phyloP scores from a whole-genome alignment of 2,113 vertebrate genomes.

The Thamnaconus septentrionalis region DNA sequence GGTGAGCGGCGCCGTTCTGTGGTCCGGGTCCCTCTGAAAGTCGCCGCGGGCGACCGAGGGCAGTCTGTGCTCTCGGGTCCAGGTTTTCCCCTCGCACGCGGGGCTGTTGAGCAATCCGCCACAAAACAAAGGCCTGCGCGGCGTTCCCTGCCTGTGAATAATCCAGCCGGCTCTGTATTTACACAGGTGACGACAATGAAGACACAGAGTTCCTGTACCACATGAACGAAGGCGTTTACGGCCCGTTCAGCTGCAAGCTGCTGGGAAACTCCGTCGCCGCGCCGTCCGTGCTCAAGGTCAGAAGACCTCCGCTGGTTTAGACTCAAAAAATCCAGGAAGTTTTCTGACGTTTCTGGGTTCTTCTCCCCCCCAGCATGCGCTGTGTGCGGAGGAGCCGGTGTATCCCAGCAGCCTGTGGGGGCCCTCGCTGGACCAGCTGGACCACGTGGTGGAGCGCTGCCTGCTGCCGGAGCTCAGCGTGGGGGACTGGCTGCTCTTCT shows the following conservation, averaged over 20 bases:
- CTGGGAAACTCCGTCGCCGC: slow-evolving; percentile 74
- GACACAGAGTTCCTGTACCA: slow-evolving; percentile 89
- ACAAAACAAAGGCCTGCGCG: too few relatives aligned
- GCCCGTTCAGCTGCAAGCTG: slow-evolving; percentile 92
- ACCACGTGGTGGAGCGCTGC: slow-evolving; percentile 92
- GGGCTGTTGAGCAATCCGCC: too few relatives aligned
- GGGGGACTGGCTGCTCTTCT: slow-evolving; percentile 96
- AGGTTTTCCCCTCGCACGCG: too few relatives aligned
- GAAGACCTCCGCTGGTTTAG: slow-evolving; percentile 33
- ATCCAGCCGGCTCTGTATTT: slow-evolving; percentile 17
- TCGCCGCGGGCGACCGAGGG: too few relatives aligned
- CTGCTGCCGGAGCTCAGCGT: slow-evolving; percentile 91
- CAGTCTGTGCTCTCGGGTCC: too few relatives aligned
- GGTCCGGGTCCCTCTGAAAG: too few relatives aligned
- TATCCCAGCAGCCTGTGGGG: slow-evolving; percentile 95
- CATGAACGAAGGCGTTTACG: slow-evolving; percentile 97
- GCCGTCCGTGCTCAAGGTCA: slow-evolving; percentile 90
- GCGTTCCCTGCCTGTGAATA: too few relatives aligned
- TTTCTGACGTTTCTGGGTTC: neutral
- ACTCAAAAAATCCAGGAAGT: neutral
- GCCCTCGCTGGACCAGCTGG: slow-evolving; percentile 91
- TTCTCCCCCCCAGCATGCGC: slow-evolving; percentile 44
- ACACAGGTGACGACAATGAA: slow-evolving; percentile 80
- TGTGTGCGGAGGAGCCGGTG: slow-evolving; percentile 79
- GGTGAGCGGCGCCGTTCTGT: too few relatives aligned